Evolutionary conservation across 2,888 invertebrate genomes (phyloP), one percentile per base, ranked within the genome.

Genomic region (Apoda limacodes): DNA sequence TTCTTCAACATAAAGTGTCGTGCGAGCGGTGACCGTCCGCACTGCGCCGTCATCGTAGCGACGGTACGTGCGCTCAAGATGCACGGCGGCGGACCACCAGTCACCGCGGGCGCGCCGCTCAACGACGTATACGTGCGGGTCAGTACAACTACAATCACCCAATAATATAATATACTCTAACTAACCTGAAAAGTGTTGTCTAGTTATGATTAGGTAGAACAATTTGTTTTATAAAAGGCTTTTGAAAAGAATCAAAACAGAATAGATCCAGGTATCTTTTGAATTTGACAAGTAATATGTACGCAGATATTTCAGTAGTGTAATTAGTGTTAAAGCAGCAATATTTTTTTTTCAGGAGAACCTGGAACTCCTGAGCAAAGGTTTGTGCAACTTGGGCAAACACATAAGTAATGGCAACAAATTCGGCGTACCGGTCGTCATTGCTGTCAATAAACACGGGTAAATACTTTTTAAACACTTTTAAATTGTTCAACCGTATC

Each of bases 1-100:
- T 97, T 98, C 82, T 93, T 96, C 74, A 87, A 98, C 68, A 97
- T 98, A 36, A 98, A 98, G 76, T 97, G 96, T 49, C 88, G 97
- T 11, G 88, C 90, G 32, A 95, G 96, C 7, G 93, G 90, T 0
- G 86, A 91, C 41, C 57, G 82, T 9, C 98, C 98, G 4, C 89
- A 92, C 72, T 95, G 92, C 42, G 90, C 94, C 7, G 96, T 99
- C 0, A 76, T 99, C 23, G 98, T 99, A 21, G 86, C 92, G 1
- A 97, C 98, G 0, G 85, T 98, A 11, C 83, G 98, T 39, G 98
- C 99, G 10, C 83, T 99, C 31, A 99, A 99, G 82, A 96, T 98
- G 95, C 99, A 99, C 69, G 99, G 99, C 14, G 98, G 98, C 25
- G 99, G 98, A 0, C 95, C 97, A 0, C 60, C 89, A 0, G 96